Conservation (phyloP, 2,113 vertebrate species). For the Camelus dromedarius region DNA sequence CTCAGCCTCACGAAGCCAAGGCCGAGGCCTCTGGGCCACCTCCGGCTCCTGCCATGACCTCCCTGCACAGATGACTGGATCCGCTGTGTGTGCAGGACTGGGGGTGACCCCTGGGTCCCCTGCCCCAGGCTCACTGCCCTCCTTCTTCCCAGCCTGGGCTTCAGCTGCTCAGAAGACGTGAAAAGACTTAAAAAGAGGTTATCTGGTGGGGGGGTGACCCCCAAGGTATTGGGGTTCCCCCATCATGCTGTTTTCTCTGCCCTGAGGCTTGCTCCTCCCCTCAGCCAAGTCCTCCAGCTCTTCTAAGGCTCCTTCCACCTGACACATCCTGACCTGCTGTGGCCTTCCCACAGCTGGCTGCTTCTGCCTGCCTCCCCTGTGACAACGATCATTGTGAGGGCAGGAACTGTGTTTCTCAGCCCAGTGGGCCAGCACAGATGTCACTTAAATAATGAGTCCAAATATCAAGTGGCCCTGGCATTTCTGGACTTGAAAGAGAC, state of each 20-base stretch:
- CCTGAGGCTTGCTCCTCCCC: not conserved
- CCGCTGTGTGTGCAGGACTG: not conserved
- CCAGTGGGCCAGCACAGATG: not conserved
- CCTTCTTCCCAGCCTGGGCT: not conserved
- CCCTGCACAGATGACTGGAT: not conserved
- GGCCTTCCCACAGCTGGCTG: not conserved
- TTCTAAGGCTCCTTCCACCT: not conserved
- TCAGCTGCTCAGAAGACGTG: not conserved
- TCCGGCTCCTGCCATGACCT: not conserved
- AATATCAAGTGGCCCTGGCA: accelerated
- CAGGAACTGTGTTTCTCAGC: not conserved
- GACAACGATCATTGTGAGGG: not conserved
- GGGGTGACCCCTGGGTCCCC: not conserved
- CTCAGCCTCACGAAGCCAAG: not conserved
- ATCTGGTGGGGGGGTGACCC: not conserved
- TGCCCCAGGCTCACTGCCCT: not conserved
- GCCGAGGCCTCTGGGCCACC: not conserved
- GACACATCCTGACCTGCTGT: not conserved
- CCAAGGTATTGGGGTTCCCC: not conserved
- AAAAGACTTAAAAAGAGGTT: not conserved
- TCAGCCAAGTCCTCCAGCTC: not conserved
- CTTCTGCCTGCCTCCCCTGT: not conserved
- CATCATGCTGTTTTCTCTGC: not conserved
- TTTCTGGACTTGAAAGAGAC: not conserved
- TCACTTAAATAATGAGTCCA: not conserved